phyloP scores from a whole-genome alignment of 2,797 vertebrate genomes.

The Sebastes matsubarae region DNA sequence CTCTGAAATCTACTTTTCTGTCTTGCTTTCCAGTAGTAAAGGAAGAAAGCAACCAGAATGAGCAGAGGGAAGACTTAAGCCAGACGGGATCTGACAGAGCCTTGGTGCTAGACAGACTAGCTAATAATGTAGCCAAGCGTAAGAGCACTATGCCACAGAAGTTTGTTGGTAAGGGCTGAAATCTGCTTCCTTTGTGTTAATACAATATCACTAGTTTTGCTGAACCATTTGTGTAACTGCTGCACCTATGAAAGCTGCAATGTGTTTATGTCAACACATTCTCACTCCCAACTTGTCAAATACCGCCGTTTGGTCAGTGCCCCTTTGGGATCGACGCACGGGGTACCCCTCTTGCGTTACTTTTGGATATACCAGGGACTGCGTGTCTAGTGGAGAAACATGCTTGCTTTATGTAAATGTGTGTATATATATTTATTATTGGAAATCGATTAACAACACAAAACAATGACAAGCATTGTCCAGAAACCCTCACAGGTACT shows the following conservation, averaged over 20 bases:
- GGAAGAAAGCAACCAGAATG: constrained; percentile 97
- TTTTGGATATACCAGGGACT: too few species aligned
- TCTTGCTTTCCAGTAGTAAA: constrained; percentile 95
- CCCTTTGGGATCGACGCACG: too few species aligned
- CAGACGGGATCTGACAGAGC: constrained; percentile 96
- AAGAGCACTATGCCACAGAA: constrained; percentile 99
- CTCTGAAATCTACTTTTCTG: constrained; percentile 83
- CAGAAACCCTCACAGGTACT: too few species aligned
- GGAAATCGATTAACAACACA: too few species aligned
- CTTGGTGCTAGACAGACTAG: constrained; percentile 99
- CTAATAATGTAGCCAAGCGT: constrained; percentile 99
- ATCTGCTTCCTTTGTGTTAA: constrained; percentile 87
- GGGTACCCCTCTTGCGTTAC: too few species aligned
- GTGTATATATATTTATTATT: too few species aligned
- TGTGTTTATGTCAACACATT: not conserved
- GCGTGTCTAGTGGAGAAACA: fast-evolving
- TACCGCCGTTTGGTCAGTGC: too few species aligned
- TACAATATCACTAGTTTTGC: constrained; percentile 34
- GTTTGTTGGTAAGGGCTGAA: constrained; percentile 99
- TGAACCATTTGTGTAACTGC: constrained; percentile 18
- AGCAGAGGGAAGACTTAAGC: constrained; percentile 98
- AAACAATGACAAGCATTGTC: fast-evolving
- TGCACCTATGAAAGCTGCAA: constrained; percentile 15
- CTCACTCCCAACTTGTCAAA: too few species aligned
- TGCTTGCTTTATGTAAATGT: too few species aligned